Percentiles rank a stretch among this genome's conserved stretches.
phyloP scores from a whole-genome alignment of 2,888 invertebrate genomes.

The Caenorhabditis doughertyi region DNA sequence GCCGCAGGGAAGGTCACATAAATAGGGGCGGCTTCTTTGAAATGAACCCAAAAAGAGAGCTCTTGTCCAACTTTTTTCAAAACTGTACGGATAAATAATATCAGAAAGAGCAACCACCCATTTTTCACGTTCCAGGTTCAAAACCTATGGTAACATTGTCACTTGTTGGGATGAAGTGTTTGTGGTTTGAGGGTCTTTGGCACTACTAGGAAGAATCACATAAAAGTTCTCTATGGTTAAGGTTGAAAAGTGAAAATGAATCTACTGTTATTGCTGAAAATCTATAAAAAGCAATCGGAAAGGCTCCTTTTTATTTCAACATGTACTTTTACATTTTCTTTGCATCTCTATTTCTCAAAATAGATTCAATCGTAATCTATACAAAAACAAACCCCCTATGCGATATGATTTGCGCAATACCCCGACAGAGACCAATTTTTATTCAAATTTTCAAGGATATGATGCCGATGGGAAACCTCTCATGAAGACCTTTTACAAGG shows the following conservation, averaged over 20 bases:
- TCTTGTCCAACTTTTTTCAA: not conserved
- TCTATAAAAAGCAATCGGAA: too few relatives aligned
- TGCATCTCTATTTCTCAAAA: not conserved
- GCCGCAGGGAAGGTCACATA: not conserved
- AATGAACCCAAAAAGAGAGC: slow-evolving; percentile 13
- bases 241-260: too few relatives aligned
- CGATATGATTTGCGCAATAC: not conserved
- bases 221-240: slow-evolving; percentile 19
- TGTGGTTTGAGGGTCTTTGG: not conserved
- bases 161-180: slow-evolving; percentile 17
- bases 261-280: not conserved
- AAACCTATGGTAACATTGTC: not conserved
- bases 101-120: not conserved
- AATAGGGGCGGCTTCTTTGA: not conserved
- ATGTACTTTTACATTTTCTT: not conserved
- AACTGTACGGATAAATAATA: slow-evolving; percentile 17
- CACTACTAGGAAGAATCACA: not conserved
- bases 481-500: not conserved
- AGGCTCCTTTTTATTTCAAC: not conserved
- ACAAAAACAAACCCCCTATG: not conserved
- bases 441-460: not conserved
- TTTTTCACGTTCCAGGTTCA: slow-evolving; percentile 9
- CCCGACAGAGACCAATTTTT: not conserved
- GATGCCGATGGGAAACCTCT: not conserved
- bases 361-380: not conserved